phyloP scores from a whole-genome alignment of 2,888 invertebrate species.

The Coremacera marginata region DNA sequence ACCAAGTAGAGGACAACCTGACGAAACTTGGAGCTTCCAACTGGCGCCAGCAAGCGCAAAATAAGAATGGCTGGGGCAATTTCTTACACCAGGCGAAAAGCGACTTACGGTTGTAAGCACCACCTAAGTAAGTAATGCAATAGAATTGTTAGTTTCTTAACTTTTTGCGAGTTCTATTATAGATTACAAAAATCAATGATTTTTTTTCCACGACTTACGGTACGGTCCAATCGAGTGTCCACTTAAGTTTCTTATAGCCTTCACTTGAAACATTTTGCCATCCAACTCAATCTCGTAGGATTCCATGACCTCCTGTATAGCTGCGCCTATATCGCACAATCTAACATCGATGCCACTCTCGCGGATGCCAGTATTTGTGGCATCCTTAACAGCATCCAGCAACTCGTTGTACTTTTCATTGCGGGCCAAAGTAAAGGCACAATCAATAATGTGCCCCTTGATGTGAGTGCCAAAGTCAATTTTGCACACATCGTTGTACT shows the following conservation, averaged over 20 bases:
- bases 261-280: constrained; percentile 95
- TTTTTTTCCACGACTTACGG: constrained; percentile 74
- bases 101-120: too few species aligned
- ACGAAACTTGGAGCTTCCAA: too few species aligned
- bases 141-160: too few species aligned
- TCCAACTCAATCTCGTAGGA: constrained; percentile 98
- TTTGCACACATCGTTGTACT: constrained; percentile 97
- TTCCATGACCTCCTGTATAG: constrained; percentile 99
- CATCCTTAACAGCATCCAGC: constrained; percentile 95
- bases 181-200: too few species aligned
- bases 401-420: constrained; percentile 96
- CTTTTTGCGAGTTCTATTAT: too few species aligned
- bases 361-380: constrained; percentile 97
- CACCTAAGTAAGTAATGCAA: too few species aligned
- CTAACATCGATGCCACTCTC: constrained; percentile 97
- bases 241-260: constrained; percentile 97
- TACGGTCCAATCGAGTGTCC: constrained; percentile 99
- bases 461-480: constrained; percentile 99
- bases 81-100: too few species aligned
- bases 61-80: too few species aligned
- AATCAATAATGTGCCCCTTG: constrained; percentile 98
- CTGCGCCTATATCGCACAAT: constrained; percentile 95
- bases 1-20: too few species aligned
- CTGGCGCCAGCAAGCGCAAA: too few species aligned
- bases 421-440: constrained; percentile 97